A percentile compares a stretch with the other conserved stretches of the same genome.
phyloP scores from a whole-genome alignment of 2,888 invertebrate species.

The Myopa tessellatipennis region DNA sequence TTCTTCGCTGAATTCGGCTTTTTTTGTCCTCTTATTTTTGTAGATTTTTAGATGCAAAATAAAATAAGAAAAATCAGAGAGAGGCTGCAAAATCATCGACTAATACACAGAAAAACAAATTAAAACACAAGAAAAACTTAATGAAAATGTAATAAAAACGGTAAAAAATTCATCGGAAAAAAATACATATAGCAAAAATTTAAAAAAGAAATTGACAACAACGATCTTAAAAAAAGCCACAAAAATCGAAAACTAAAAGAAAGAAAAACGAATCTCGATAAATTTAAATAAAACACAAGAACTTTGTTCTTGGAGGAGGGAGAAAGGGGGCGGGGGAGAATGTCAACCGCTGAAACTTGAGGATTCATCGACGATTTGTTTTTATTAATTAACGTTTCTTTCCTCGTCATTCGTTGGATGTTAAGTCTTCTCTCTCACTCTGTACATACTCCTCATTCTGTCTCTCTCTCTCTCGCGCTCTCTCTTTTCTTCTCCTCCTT shows the following conservation, averaged over 20 bases:
- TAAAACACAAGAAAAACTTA: no score
- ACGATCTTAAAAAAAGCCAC: constrained; percentile 9
- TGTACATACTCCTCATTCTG: no score
- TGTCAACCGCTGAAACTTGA: constrained; percentile 46
- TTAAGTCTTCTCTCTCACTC: neutral
- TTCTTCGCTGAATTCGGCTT: no score
- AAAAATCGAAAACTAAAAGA: constrained; percentile 7
- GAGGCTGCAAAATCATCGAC: no score
- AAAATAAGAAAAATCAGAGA: no score
- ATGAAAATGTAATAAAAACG: no score
- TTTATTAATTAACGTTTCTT: neutral
- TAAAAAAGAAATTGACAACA: constrained; percentile 11
- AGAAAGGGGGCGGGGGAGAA: neutral
- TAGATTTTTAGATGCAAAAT: no score
- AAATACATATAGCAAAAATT: no score
- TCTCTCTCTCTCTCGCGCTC: neutral
- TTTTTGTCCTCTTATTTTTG: no score
- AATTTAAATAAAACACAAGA: constrained; percentile 1
- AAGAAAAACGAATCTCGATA: neutral
- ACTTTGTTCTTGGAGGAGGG: neutral
- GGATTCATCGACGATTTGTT: constrained; percentile 41
- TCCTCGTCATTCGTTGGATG: neutral
- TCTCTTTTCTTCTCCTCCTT: neutral
- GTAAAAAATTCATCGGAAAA: no score
- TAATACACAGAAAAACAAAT: no score